Conservation (phyloP, 2,888 invertebrate species). For the Cataglyphis altisquamis region DNA sequence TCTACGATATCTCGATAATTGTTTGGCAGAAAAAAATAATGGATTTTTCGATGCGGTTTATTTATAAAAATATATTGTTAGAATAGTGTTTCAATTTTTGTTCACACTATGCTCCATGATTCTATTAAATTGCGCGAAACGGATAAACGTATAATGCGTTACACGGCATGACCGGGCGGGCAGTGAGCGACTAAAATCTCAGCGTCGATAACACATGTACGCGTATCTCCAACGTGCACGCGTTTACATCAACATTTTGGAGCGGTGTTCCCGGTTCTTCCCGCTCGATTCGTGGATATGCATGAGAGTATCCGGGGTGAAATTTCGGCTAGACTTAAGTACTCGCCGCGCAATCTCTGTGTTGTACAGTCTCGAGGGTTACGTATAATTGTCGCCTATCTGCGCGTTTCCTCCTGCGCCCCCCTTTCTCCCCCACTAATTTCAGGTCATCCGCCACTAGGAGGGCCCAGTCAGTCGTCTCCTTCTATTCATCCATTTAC, state of each 20-base stretch:
- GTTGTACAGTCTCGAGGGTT: slow-evolving; percentile 45
- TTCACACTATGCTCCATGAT: slow-evolving; percentile 35
- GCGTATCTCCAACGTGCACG: slow-evolving; percentile 54
- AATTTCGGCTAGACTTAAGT: slow-evolving; percentile 68
- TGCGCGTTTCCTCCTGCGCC: background rate
- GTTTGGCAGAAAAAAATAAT: background rate
- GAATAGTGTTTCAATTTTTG: background rate
- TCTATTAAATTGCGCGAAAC: slow-evolving; percentile 45
- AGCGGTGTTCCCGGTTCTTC: background rate
- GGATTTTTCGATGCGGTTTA: background rate
- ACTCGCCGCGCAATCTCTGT: slow-evolving; percentile 43
- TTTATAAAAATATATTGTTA: background rate
- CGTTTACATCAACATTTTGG: slow-evolving; percentile 70
- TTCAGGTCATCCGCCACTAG: slow-evolving; percentile 6
- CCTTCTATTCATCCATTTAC: background rate
- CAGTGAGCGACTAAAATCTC: slow-evolving; percentile 68
- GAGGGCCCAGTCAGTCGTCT: background rate
- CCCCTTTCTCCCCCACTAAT: background rate
- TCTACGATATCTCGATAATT: background rate
- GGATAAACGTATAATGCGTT: slow-evolving; percentile 67
- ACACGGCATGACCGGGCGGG: slow-evolving; percentile 44
- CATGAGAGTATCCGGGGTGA: slow-evolving; percentile 62
- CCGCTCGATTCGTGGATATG: slow-evolving; percentile 71
- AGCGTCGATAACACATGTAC: slow-evolving; percentile 66
- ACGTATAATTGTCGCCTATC: slow-evolving; percentile 46